Base-by-base conservation (phyloP, 2,113 vertebrate species). In the Hemibagrus wyckioides region DNA sequence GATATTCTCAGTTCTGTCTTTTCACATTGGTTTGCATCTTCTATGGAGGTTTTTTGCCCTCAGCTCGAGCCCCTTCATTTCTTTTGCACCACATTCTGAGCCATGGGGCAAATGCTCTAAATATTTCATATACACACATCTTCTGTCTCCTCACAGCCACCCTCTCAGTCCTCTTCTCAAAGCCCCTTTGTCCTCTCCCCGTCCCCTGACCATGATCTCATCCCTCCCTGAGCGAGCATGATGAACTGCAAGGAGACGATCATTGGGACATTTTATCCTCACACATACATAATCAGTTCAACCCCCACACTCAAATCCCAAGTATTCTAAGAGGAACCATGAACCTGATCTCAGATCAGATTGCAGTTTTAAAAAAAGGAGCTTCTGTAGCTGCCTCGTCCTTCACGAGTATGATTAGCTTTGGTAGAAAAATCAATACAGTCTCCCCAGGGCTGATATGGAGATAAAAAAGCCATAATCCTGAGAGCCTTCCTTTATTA, bases 381-480 rank as follows among this genome's bases (percentile, higher is more conserved):
- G 56, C 79, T 83, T 61, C 36, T 54, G 52, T 92, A 94, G 94
- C 92, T 94, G 85, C 91, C 94, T 88, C 91, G 91, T 95, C 92
- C 83, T 94, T 95, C 94, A 92, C 96, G 94, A 96, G 93, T 93
- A 91, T 96, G 95, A 97, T 97, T 93, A 91, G 92, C 88, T 94
- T 93, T 97, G 97, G 96, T 97, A 97, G 97, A 89, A 97, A 97
- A 98, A 98, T 99, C 97, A 95, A 97, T 99, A 96, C 92, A 48
- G 80, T 96, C 95, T 96, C 96, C 95, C 94, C 92, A 92, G 95
- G 94, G 90, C 92, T 92, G 95, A 96, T 97, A 96, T 96, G 94
- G 94, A 91, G 93, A 94, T 95, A 94, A 94, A 93, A 81, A 67
- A 36, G 93, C 95, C 92, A 92, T 96, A 96, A 97, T 96, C 95